Evolutionary conservation across 2,888 invertebrate genomes (phyloP).

Genomic region (Ecliptopera silaceata): DNA sequence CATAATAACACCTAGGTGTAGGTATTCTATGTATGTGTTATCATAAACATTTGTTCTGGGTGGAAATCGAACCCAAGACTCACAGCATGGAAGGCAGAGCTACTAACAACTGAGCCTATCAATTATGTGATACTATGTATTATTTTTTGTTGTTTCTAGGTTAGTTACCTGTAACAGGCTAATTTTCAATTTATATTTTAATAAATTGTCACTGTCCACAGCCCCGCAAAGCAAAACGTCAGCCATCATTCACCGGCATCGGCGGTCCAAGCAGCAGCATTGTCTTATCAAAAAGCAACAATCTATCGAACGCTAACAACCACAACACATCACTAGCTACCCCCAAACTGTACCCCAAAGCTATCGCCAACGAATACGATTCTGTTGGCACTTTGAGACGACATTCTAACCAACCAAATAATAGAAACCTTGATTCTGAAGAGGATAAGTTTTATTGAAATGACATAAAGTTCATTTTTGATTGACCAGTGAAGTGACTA

Average conservation of each 20-base stretch:
- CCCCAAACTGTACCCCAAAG: slow-evolving; percentile 87
- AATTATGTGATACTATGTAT: too few relatives aligned
- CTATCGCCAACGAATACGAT: slow-evolving; percentile 89
- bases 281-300: slow-evolving; percentile 82
- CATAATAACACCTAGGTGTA: too few relatives aligned
- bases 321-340: slow-evolving; percentile 83
- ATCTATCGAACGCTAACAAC: slow-evolving; percentile 84
- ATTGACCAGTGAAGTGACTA: background rate
- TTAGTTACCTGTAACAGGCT: too few relatives aligned
- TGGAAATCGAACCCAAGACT: too few relatives aligned
- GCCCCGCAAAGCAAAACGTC: slow-evolving; percentile 84
- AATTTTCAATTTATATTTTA: too few relatives aligned
- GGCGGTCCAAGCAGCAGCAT: slow-evolving; percentile 79
- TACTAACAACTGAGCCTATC: too few relatives aligned
- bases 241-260: slow-evolving; percentile 87
- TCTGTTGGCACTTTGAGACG: slow-evolving; percentile 88
- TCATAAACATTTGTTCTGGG: too few relatives aligned
- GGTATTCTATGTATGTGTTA: too few relatives aligned
- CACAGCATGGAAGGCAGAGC: too few relatives aligned
- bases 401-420: slow-evolving; percentile 89
- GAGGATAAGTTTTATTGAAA: slow-evolving; percentile 86
- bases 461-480: background rate
- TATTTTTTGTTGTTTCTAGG: too few relatives aligned
- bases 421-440: slow-evolving; percentile 84
- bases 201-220: slow-evolving; percentile 38